Base-by-base conservation (phyloP, 2,113 vertebrate genomes). In the Megaceryle maxima region DNA sequence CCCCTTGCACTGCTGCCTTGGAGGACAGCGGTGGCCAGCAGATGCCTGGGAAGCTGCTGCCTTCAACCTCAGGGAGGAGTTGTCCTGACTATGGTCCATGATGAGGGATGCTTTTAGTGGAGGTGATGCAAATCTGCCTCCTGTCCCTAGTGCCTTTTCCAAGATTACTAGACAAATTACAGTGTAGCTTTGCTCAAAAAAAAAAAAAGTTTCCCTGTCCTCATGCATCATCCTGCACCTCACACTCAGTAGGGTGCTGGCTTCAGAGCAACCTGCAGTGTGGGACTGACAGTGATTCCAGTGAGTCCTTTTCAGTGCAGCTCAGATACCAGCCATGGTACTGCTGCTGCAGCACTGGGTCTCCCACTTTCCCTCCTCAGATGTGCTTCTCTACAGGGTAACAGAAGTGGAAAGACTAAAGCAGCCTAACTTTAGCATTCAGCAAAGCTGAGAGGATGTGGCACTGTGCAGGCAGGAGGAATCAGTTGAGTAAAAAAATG, bases 1-100 rank as follows among this genome's bases (percentile, higher is more conserved):
- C 33, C 8, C 57, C 68, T 55, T 77, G 24, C 74, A 86, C 41
- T 6, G 46, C 66, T 95, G 95, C 76, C 94, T 89, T 78, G 85
- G 87, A 86, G 60, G 14, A 51, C 29, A 62, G 69, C 5, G 33
- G 9, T 50, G 80, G 43, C 44, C 13, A 7, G 24, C 14, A 44
- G 26, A 8, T n/a, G 6, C 33, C 75, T 43, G 76, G 50, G 24
- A 67, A 44, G 33, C 20, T 60, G 14, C 43, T 76, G 22, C 56
- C 48, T 83, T 44, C 26, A 33, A n/a, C 17, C 28, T 24, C 2
- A 3, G 16, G 24, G 31, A 33, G 15, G 33, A 67, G 6, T 0
- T 33, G 19, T 57, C 22, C 46, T 43, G 31, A 41, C n/a, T 0
- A 0, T 19, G 39, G 15, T 14, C 31, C n/a, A 15, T 13, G 24